Evolutionary conservation across 2,797 vertebrate genomes (phyloP), one percentile per base, ranked within the genome.

Genomic region (Alca torda): DNA sequence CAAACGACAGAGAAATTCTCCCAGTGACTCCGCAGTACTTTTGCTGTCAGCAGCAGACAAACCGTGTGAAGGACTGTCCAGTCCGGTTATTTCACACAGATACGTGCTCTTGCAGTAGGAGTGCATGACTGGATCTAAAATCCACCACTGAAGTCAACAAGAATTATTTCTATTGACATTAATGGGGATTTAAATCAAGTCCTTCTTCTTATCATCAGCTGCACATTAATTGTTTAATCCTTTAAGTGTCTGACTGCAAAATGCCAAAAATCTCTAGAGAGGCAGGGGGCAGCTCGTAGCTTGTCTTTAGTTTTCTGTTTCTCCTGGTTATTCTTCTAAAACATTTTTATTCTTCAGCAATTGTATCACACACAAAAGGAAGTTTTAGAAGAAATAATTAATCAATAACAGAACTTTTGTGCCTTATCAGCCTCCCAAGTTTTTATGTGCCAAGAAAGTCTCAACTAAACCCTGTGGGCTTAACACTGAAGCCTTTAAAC

Each of bases 401-500:
- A 85, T 93, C 84, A 78, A 48, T 77, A 91, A 50, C 15, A 81
- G 73, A 85, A 78, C 20, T 45, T 1, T 0, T 31, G 30, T 43
- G 59, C 14, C 54, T 96, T 69, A 93, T 73, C 59, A 81, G 57
- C 35, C 60, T 93, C 72, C 12, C 26, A 83, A 87, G 68, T 39
- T 89, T 92, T 91, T 68, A 59, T 33, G 33, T 61, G 65, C 46
- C 84, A 80, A 91, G 56, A 70, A 92, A 89, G 48, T 46, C 16
- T 51, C 75, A 73, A 16, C 69, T 53, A 72, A 95, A 87, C 46
- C 59, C 1, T 0, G 11, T 9, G 68, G 64, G 82, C 33, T 89
- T 87, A 85, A 87, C n/a, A 85, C 26, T 60, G 61, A 87, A 92
- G 64, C 75, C 48, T 87, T 95, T 56, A 93, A 89, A 93, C 35